phyloP scores from a whole-genome alignment of 92 coral and sea anemone species.

The Isaurus tuberculatus region DNA sequence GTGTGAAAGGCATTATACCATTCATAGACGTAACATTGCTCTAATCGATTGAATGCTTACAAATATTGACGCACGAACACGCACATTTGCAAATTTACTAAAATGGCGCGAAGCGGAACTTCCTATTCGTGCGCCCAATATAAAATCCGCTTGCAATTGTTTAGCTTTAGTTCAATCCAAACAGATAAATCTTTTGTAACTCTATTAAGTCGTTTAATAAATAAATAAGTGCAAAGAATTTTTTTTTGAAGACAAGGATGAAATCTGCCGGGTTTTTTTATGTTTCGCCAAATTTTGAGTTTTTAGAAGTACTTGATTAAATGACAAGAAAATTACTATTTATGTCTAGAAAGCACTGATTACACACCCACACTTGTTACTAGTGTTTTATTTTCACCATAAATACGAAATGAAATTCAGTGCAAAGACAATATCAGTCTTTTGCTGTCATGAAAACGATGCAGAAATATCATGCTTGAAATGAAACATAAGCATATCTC shows the following conservation, averaged over 20 bases:
- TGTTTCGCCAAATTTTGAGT: background rate
- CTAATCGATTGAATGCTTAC: background rate
- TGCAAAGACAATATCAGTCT: too few relatives aligned
- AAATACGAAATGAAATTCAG: background rate
- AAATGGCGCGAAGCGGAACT: background rate
- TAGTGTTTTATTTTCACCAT: background rate
- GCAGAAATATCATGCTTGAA: too few relatives aligned
- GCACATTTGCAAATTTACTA: background rate
- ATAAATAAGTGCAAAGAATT: background rate
- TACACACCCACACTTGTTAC: background rate
- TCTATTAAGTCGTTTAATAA: background rate
- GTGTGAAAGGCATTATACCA: background rate
- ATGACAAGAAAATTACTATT: background rate
- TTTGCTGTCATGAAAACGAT: too few relatives aligned
- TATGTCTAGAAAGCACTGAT: background rate
- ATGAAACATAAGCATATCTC: too few relatives aligned
- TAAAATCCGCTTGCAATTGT: background rate
- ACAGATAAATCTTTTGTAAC: background rate
- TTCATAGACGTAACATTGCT: background rate
- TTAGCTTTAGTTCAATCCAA: background rate
- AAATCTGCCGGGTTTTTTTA: background rate
- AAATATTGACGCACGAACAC: background rate
- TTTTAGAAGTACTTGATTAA: too few relatives aligned
- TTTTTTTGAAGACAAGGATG: background rate
- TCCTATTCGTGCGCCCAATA: background rate